Evolutionary conservation across 92 coral and sea anemone genomes (phyloP).

Genomic region (Porites divaricata): DNA sequence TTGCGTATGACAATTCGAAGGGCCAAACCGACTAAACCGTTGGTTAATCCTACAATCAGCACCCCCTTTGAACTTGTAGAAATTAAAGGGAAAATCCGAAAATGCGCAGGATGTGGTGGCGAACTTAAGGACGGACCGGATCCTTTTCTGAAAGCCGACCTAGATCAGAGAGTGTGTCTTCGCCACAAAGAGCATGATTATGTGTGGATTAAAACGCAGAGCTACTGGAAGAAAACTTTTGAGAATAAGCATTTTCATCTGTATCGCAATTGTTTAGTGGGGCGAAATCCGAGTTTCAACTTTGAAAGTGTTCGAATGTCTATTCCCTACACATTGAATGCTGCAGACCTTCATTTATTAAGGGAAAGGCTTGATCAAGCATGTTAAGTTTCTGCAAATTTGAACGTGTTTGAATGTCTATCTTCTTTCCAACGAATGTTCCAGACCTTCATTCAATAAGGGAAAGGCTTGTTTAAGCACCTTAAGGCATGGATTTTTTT

Average conservation of each 20-base stretch:
- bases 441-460: too few species aligned
- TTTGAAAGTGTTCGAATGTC: constrained; percentile 18
- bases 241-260: constrained; percentile 69
- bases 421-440: too few species aligned
- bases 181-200: constrained; percentile 73
- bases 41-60: constrained; percentile 52
- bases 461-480: too few species aligned
- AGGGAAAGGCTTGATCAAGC: too few species aligned
- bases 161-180: constrained; percentile 32
- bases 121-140: constrained; percentile 57
- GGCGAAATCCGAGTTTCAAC: constrained; percentile 48
- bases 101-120: constrained; percentile 68
- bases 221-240: constrained; percentile 65
- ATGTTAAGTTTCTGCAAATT: neutral
- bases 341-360: too few species aligned
- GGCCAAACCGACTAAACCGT: constrained; percentile 48
- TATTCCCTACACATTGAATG: neutral
- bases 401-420: neutral
- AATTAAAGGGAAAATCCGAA: constrained; percentile 49
- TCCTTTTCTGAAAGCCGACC: constrained; percentile 18
- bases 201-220: constrained; percentile 37
- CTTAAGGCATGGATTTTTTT: too few species aligned
- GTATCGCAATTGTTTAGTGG: constrained; percentile 47
- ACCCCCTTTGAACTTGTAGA: constrained; percentile 64
- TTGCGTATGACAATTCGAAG: constrained; percentile 52